Conservation (phyloP, 2,797 vertebrate genomes). For the Natrix natrix region DNA sequence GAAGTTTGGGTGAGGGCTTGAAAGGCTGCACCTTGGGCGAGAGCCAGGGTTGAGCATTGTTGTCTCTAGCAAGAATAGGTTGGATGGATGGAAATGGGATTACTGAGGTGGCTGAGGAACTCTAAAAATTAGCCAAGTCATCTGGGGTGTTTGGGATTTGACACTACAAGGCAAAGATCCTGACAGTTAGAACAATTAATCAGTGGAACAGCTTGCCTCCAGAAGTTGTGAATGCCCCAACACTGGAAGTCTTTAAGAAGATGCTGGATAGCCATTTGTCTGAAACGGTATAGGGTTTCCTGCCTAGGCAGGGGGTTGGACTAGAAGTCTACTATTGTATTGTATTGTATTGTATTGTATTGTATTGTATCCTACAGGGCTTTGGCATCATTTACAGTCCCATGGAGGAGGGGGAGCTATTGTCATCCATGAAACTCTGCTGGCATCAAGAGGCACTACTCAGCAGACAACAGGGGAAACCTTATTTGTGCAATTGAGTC, state of each 20-base stretch:
- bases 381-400: neutral
- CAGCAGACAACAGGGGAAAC: neutral
- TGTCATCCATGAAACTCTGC: neutral
- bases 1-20: neutral
- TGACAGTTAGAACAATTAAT: too few species aligned
- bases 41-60: neutral
- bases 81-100: neutral
- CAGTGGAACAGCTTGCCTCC: too few species aligned
- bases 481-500: neutral
- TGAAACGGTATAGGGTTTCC: too few species aligned
- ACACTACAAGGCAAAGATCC: neutral
- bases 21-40: neutral
- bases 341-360: too few species aligned
- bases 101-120: neutral
- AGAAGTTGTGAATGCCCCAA: too few species aligned
- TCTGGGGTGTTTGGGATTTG: neutral
- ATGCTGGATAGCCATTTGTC: too few species aligned
- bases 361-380: neutral
- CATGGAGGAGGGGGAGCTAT: neutral
- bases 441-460: neutral
- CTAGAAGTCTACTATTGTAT: too few species aligned
- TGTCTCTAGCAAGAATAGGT: neutral
- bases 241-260: too few species aligned
- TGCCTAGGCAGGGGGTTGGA: too few species aligned
- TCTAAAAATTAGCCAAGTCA: neutral